These are phyloP conservation scores for Hippopotamyrus pictus DNA, from an alignment of 2,797 vertebrate genomes.

Conservation along the genomic window DNA sequence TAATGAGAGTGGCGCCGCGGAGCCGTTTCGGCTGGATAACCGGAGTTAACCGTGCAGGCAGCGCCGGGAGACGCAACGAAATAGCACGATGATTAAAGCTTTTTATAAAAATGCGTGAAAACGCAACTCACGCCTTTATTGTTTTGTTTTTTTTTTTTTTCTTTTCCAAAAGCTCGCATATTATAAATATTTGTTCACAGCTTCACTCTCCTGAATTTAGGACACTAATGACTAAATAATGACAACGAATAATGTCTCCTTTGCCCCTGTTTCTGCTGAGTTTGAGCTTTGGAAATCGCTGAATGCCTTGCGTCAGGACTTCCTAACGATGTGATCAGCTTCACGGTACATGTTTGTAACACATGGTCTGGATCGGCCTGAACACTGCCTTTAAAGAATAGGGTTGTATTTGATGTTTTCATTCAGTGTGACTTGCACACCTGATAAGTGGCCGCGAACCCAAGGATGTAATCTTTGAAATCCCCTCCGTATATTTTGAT, in stretches of 20 bases:
- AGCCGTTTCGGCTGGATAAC: background rate
- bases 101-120: background rate
- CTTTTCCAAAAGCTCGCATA: background rate
- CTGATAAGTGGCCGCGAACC: background rate
- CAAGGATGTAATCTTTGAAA: background rate
- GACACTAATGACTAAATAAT: background rate
- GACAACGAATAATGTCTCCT: background rate
- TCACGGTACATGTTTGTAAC: background rate
- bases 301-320: background rate
- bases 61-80: background rate
- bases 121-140: background rate
- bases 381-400: background rate
- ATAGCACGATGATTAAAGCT: background rate
- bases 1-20: background rate
- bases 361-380: background rate
- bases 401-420: background rate
- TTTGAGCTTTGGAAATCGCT: background rate
- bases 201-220: background rate
- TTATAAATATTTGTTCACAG: background rate
- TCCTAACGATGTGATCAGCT: background rate
- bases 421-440: background rate
- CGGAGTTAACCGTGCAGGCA: background rate
- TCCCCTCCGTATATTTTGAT: background rate
- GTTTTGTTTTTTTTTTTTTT: background rate
- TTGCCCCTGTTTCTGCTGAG: background rate